phyloP scores from a whole-genome alignment of 2,888 invertebrate species.

The Hemistola chrysoprasaria region DNA sequence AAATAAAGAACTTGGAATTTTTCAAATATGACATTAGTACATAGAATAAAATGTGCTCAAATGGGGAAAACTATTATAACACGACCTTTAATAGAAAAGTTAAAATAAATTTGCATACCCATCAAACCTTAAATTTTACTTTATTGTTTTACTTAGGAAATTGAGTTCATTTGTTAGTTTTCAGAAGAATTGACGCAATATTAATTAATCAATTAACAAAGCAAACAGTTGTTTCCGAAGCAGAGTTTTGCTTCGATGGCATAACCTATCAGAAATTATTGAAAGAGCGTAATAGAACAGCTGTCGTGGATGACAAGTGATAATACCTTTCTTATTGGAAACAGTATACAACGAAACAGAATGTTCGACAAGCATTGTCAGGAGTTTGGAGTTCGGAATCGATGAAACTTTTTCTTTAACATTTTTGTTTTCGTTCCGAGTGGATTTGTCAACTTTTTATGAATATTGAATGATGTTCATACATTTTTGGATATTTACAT shows the following conservation, averaged over 20 bases:
- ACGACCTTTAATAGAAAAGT: too few relatives aligned
- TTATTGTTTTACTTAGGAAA: background rate
- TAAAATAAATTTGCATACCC: too few relatives aligned
- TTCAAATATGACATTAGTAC: too few relatives aligned
- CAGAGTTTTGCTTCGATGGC: background rate
- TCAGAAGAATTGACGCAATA: too few relatives aligned
- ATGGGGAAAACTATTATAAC: too few relatives aligned
- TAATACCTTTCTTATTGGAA: constrained; percentile 2
- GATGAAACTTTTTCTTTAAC: constrained; percentile 54
- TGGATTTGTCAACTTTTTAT: constrained; percentile 43
- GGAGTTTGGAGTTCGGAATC: constrained; percentile 42
- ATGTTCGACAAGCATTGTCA: constrained; percentile 32
- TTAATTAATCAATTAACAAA: too few relatives aligned
- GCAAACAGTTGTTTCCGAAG: too few relatives aligned
- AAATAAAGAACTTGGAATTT: too few relatives aligned
- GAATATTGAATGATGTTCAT: constrained; percentile 41
- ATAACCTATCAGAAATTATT: background rate
- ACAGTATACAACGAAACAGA: constrained; percentile 16
- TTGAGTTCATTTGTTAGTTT: background rate
- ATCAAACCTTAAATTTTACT: too few relatives aligned
- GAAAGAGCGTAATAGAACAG: background rate
- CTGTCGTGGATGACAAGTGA: constrained; percentile 9
- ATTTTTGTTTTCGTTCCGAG: constrained; percentile 50
- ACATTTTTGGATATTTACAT: background rate
- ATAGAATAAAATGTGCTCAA: too few relatives aligned